Evolutionary conservation across 2,113 vertebrate species (phyloP), one percentile per base, ranked within the genome.

Genomic region (Corydoras maculifer): DNA sequence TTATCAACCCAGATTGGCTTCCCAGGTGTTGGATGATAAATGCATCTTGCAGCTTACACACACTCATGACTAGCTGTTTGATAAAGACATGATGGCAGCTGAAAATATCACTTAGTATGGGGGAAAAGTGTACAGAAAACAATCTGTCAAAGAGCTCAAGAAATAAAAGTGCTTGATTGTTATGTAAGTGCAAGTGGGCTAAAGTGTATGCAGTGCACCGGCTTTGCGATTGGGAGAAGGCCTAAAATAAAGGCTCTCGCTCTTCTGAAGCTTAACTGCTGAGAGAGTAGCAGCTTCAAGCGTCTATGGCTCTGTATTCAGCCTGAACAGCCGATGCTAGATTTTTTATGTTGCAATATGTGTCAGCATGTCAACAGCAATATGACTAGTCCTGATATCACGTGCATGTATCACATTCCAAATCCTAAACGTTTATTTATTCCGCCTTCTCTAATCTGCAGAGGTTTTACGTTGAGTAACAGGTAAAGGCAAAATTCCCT

Each of bases 1-100:
- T 78, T 75, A 80, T 58, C 11, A 29, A 69, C 79, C 79, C 1
- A 78, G 59, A 53, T 61, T 30, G 25, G 63, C 74, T 79, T 78
- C 79, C 57, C 65, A 72, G 67, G 72, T 69, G 60, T 58, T 1
- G 13, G 49, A 54, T 68, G 60, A 78, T 51, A 62, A 75, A 70
- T 3, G 15, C 58, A 43, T 59, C 31, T 67, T 25, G n/a, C 55
- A 62, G 67, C 64, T 65, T 68, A 69, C 51, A 72, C 51, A 50
- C 51, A 50, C 58, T 72, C 51, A 8, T 9, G 18, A 43, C 70
- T 75, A 35, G 61, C 55, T 62, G 69, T 75, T 54, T 75, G 51
- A 72, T 57, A 18, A 69, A 72, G 69, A 61, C 30, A 31, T 32
- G 62, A 74, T 58, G 13, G 53, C 35, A 35, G 55, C 66, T 60